Percentiles rank a stretch among this genome's conserved stretches.
phyloP scores from a whole-genome alignment of 1,140 invertebrate genomes.

The Drosophila subpulchrella region DNA sequence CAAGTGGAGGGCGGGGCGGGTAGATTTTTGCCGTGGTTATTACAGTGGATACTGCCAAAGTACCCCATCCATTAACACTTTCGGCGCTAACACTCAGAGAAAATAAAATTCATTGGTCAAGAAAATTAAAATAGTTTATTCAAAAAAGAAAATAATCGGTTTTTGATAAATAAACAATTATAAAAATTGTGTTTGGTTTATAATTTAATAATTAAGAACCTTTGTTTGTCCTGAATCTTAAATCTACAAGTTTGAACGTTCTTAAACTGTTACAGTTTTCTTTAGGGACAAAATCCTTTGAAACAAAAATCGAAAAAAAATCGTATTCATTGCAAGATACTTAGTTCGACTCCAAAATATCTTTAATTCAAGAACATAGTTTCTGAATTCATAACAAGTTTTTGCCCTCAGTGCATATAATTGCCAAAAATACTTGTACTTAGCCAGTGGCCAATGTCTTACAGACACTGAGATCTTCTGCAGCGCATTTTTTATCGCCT shows the following conservation, averaged over 20 bases:
- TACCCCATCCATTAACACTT: slow-evolving; percentile 11
- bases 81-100: neutral
- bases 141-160: too few species aligned
- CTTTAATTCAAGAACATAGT: too few species aligned
- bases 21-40: slow-evolving; percentile 45
- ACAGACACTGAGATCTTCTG: slow-evolving; percentile 3
- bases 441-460: slow-evolving; percentile 27
- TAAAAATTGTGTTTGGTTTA: too few species aligned
- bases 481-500: slow-evolving; percentile 52
- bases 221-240: too few species aligned
- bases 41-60: slow-evolving; percentile 37
- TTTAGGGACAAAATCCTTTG: too few species aligned
- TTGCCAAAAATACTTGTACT: slow-evolving; percentile 13
- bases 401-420: neutral
- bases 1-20: slow-evolving; percentile 13
- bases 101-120: neutral
- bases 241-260: too few species aligned
- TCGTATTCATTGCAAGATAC: too few species aligned
- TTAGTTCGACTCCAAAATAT: too few species aligned
- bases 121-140: neutral
- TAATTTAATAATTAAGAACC: too few species aligned
- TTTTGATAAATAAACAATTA: too few species aligned
- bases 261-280: too few species aligned
- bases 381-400: neutral
- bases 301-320: too few species aligned